Base-by-base conservation (phyloP, 2,113 vertebrate genomes). In the Natator depressus region DNA sequence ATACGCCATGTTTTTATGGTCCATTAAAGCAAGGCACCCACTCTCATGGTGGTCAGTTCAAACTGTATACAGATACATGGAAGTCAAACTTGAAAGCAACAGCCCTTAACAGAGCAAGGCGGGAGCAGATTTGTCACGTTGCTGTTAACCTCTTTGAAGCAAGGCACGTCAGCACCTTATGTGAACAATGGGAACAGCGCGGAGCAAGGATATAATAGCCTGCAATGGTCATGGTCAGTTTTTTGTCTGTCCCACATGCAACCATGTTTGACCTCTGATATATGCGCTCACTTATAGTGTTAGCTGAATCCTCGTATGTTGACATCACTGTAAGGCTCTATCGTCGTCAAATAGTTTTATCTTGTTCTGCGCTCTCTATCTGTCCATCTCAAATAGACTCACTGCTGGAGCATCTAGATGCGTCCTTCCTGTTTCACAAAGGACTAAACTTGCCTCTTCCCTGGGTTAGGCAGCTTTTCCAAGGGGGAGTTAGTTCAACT, bases 311-410 rank as follows among this genome's bases (percentile, higher is more conserved):
- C 65, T 72, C 19, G 20, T 38, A 19, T 8, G 4, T 9, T n/a
- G 14, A 69, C 62, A 65, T 35, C 13, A 16, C 17, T 16, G 17
- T 69, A 17, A 69, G 31, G 8, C 35, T 69, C 29, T 8, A 35
- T 69, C 35, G 10, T 24, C 35, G 4, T 12, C 47, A 88, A 80
- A 50, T 25, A 53, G 51, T 42, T 82, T 53, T 88, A 3, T 14
- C 25, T 53, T 62, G 4, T 35, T 38, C 5, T n/a, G 6, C 50
- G 2, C 95, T 96, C 89, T 80, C 90, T 93, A 76, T 91, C 82
- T 90, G 89, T 92, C 92, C 84, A 90, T 97, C 89, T 96, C 76
- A 2, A 91, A 93, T 96, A 65, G 86, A 93, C 87, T 91, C 72
- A 35, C 88, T 96, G 35, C 93, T 79, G 84, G 92, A 95, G 82